Conservation (phyloP, 2,797 vertebrate species). For the Anabacerthia variegaticeps region DNA sequence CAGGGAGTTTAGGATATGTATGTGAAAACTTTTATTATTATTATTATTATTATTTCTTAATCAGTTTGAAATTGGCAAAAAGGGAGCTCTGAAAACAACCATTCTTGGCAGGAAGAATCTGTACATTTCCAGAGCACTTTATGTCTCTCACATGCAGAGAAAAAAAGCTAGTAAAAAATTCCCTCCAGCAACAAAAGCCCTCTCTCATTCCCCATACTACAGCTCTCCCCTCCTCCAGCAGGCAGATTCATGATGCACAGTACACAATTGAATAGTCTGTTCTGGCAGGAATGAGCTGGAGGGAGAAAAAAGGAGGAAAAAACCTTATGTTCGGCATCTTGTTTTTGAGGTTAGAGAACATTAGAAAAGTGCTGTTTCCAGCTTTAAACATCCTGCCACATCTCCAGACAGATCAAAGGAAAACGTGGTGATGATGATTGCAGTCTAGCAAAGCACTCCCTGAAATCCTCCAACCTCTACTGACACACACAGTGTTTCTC, state of each 20-base stretch:
- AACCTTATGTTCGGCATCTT: conserved; percentile 13
- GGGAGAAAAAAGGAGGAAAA: conserved; percentile 1
- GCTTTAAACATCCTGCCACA: conserved; percentile 7
- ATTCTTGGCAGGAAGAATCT: conserved; percentile 46
- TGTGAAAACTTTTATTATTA: not conserved
- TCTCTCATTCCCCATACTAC: not conserved
- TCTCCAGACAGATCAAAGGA: conserved; percentile 26
- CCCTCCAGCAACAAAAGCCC: conserved; percentile 40
- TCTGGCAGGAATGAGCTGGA: conserved; percentile 42
- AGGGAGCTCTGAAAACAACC: conserved; percentile 48
- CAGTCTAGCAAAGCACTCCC: not conserved
- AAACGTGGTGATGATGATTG: not conserved
- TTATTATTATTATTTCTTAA: not conserved
- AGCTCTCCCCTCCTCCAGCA: not conserved
- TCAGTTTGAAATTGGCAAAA: conserved; percentile 47
- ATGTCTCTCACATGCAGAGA: not conserved
- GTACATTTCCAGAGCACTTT: conserved; percentile 34
- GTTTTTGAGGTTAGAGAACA: conserved; percentile 55
- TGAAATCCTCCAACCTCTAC: not conserved
- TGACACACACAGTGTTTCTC: not conserved
- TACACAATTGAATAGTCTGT: conserved; percentile 19
- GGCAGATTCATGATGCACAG: not conserved
- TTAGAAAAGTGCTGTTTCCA: conserved; percentile 32
- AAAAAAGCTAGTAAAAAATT: conserved; percentile 48
- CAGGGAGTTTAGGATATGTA: not conserved